These are phyloP conservation scores for Ceyx melanurus DNA, from an alignment of 2,113 vertebrate species.

Conservation along the genomic window DNA sequence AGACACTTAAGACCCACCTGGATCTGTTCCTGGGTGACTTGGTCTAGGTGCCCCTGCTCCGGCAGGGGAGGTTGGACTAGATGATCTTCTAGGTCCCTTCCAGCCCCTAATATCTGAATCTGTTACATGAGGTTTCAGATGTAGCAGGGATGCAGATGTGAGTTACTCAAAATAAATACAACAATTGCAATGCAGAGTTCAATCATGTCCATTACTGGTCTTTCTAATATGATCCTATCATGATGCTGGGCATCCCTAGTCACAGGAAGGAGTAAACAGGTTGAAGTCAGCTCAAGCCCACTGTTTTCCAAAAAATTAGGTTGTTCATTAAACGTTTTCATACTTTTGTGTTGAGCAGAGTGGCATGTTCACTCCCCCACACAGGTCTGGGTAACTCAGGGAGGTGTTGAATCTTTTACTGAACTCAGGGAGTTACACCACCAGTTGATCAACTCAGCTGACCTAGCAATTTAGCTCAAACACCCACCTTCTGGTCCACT, in stretches of 20 bases:
- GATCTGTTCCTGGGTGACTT: too few species aligned
- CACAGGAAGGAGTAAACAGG: background rate
- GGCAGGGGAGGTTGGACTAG: too few species aligned
- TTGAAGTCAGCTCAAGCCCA: background rate
- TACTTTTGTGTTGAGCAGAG: background rate
- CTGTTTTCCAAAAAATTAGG: background rate
- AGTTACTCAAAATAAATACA: background rate
- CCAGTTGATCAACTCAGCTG: background rate
- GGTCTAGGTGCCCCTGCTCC: too few species aligned
- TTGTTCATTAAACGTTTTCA: background rate
- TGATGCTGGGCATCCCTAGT: rapidly evolving
- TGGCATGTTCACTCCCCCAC: background rate
- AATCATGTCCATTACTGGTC: background rate
- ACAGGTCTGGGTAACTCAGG: background rate
- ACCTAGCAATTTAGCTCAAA: background rate
- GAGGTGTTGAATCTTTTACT: background rate
- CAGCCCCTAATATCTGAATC: too few species aligned
- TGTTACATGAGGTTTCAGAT: background rate
- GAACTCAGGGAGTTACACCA: background rate
- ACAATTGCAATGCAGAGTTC: background rate
- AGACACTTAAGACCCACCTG: too few species aligned
- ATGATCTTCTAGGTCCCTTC: too few species aligned
- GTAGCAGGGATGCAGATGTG: background rate
- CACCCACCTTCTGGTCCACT: background rate
- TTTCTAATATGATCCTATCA: background rate